Evolutionary conservation across 2,113 vertebrate species (phyloP).

Genomic region (Chaetorhynchus papuensis): DNA sequence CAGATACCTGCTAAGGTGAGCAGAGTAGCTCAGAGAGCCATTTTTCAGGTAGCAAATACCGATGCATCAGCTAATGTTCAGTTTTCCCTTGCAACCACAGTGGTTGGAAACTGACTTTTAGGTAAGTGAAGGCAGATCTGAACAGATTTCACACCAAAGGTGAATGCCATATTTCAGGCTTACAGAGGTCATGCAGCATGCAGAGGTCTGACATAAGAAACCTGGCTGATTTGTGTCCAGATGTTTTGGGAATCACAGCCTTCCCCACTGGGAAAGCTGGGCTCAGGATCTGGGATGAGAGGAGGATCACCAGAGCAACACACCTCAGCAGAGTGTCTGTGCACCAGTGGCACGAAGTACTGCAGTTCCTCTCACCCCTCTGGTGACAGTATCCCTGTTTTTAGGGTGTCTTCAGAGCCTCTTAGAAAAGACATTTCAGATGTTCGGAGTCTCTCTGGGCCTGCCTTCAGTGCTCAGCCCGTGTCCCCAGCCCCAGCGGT

Average conservation of each 20-base stretch:
- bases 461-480: not conserved
- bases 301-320: not conserved
- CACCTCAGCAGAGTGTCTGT: not conserved
- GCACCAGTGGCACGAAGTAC: fast-evolving
- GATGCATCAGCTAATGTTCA: not conserved
- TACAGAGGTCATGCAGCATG: not conserved
- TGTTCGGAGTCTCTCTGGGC: not conserved
- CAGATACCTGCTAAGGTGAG: not conserved
- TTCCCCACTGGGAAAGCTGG: not conserved
- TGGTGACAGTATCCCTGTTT: not conserved
- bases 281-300: not conserved
- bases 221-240: not conserved
- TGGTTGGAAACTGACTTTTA: not conserved
- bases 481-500: not conserved
- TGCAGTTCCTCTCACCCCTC: not conserved
- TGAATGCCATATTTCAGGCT: not conserved
- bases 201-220: not conserved
- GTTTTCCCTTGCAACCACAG: not conserved
- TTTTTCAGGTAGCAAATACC: not conserved
- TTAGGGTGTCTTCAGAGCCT: not conserved
- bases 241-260: not conserved
- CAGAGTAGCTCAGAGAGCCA: not conserved
- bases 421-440: not conserved
- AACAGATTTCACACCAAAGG: not conserved
- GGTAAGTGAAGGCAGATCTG: not conserved